These are phyloP conservation scores for Norana najaformis DNA, from an alignment of 2,888 invertebrate species.

Conservation along the genomic window DNA sequence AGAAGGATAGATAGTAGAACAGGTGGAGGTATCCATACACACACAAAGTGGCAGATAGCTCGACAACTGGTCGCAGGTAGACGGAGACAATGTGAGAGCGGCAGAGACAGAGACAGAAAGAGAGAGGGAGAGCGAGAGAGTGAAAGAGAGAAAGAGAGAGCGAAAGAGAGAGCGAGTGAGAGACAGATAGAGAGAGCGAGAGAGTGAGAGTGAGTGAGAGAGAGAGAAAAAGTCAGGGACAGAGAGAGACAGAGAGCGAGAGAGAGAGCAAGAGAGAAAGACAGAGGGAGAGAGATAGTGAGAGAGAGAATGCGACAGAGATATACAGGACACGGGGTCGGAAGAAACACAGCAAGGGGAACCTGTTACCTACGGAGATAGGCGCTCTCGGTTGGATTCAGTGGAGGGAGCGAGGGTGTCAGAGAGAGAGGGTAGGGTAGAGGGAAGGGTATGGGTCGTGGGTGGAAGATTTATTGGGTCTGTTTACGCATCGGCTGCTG, in stretches of 20 bases:
- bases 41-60: too few relatives aligned
- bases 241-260: neutral
- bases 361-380: neutral
- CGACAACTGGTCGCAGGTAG: too few relatives aligned
- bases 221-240: neutral
- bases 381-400: neutral
- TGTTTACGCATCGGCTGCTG: neutral
- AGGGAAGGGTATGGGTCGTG: neutral
- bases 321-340: neutral
- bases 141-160: too few relatives aligned
- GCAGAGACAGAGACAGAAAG: too few relatives aligned
- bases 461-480: slow-evolving; percentile 1
- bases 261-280: neutral
- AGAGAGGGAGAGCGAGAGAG: too few relatives aligned
- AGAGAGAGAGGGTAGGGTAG: neutral
- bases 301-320: too few relatives aligned
- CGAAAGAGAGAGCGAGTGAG: too few relatives aligned
- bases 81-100: too few relatives aligned
- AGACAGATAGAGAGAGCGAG: neutral
- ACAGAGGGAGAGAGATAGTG: neutral
- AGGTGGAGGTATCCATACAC: too few relatives aligned
- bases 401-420: neutral
- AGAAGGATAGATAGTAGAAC: too few relatives aligned
- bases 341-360: neutral
- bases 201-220: neutral